Evolutionary conservation across 2,113 vertebrate genomes (phyloP).

Genomic region (Porphyrio hochstetteri): DNA sequence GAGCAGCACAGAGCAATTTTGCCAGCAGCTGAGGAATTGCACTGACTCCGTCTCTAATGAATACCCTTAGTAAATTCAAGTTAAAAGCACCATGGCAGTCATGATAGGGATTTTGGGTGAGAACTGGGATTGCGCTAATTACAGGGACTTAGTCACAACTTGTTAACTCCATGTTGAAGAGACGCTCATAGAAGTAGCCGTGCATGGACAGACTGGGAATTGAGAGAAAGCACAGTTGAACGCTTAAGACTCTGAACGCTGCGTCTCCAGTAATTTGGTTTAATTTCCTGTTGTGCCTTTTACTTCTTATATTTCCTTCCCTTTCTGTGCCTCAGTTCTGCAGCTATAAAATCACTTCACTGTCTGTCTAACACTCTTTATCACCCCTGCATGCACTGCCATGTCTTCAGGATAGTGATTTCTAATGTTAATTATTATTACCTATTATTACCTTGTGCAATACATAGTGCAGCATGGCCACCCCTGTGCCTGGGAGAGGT

Average conservation of each 20-base stretch:
- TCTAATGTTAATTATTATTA: not conserved
- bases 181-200: not conserved
- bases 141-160: not conserved
- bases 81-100: not conserved
- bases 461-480: not conserved
- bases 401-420: not conserved
- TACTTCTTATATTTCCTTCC: not conserved
- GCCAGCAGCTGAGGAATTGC: not conserved
- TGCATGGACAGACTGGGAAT: not conserved
- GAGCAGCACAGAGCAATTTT: not conserved
- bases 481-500: not conserved
- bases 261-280: not conserved
- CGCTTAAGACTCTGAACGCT: not conserved
- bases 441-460: not conserved
- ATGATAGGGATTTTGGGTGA: not conserved
- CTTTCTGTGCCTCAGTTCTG: not conserved
- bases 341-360: not conserved
- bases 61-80: not conserved
- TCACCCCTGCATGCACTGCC: not conserved
- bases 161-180: not conserved
- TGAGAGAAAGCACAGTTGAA: not conserved
- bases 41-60: not conserved
- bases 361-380: not conserved
- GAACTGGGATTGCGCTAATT: not conserved
- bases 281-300: constrained; percentile 12